Evolutionary conservation across 1,140 invertebrate genomes (phyloP).

Genomic region (Brachionus paranguensis): DNA sequence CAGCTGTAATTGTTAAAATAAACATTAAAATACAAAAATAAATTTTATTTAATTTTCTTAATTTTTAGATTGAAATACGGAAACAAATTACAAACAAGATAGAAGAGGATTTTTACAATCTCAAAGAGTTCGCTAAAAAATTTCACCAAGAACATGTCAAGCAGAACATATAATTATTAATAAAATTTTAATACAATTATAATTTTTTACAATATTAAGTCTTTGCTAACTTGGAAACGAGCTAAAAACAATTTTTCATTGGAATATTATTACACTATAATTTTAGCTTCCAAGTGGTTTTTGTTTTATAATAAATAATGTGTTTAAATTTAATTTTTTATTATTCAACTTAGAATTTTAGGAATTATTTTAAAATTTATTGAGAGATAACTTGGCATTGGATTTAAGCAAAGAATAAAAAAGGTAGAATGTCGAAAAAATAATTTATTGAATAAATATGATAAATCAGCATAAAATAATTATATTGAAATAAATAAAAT

Average conservation of each 20-base stretch:
- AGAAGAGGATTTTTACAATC: slow-evolving; percentile 26
- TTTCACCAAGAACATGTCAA: slow-evolving; percentile 18
- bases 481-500: too few species aligned
- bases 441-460: too few species aligned
- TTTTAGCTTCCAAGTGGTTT: neutral
- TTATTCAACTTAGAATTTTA: neutral
- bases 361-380: too few species aligned
- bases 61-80: slow-evolving; percentile 19
- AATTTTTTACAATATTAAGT: neutral
- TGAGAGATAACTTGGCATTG: too few species aligned
- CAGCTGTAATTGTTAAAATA: neutral
- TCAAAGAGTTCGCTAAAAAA: neutral
- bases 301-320: neutral
- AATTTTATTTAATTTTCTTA: neutral
- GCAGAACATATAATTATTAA: neutral
- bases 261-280: neutral
- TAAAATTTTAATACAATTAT: neutral
- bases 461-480: too few species aligned
- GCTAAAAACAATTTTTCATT: neutral
- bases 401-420: too few species aligned
- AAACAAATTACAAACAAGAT: slow-evolving; percentile 25
- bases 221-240: neutral
- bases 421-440: too few species aligned
- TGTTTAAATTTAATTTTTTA: neutral
- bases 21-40: neutral